Evolutionary conservation across 1,140 invertebrate species (phyloP).

Genomic region (Idris sp.): DNA sequence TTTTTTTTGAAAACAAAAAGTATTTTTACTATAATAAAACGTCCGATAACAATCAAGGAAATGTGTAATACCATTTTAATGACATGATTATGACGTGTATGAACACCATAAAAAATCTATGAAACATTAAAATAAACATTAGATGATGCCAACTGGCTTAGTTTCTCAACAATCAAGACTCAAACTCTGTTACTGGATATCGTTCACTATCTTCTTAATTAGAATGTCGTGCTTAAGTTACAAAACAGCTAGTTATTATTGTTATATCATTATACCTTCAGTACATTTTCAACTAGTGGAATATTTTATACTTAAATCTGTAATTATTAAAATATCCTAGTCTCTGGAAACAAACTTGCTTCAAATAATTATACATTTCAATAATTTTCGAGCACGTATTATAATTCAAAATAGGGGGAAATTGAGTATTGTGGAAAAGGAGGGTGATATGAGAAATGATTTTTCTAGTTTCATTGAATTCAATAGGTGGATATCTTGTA

Average conservation of each 20-base stretch:
- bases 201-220: slow-evolving; percentile 52
- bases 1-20: no score
- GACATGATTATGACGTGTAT: slow-evolving; percentile 39
- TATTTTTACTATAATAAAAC: no score
- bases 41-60: slow-evolving; percentile 37
- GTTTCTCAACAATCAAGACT: slow-evolving; percentile 35
- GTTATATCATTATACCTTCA: no score
- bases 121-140: slow-evolving; percentile 46
- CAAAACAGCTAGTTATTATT: slow-evolving; percentile 46
- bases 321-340: slow-evolving; percentile 2
- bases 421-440: no score
- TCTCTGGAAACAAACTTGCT: no score
- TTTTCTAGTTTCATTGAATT: no score
- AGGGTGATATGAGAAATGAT: no score
- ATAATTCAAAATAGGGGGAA: no score
- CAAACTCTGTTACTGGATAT: slow-evolving; percentile 41
- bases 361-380: no score
- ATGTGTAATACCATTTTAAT: slow-evolving; percentile 8
- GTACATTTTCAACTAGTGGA: slow-evolving; percentile 3
- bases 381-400: no score
- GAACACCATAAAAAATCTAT: slow-evolving; percentile 40
- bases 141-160: slow-evolving; percentile 37
- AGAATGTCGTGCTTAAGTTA: slow-evolving; percentile 48
- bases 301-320: slow-evolving; percentile 1
- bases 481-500: no score